Percentiles rank a stretch among this genome's conserved stretches.
These are phyloP conservation scores for Euborellia annulipes DNA, from an alignment of 1,140 invertebrate species.

Conservation along the genomic window DNA sequence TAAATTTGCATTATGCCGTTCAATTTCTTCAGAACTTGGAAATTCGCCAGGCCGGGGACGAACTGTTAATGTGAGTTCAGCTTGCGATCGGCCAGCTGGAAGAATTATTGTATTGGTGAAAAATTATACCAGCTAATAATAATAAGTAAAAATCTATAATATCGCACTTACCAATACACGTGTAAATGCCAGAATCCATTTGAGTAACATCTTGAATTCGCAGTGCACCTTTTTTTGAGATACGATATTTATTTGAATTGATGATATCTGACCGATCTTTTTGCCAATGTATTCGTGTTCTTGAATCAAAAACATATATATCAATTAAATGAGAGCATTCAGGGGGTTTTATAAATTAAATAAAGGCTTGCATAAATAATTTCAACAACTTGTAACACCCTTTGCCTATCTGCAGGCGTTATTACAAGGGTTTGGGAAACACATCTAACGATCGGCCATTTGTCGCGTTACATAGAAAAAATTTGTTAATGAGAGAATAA, in stretches of 20 bases:
- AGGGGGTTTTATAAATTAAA: constrained; percentile 3
- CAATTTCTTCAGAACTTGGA: constrained; percentile 58
- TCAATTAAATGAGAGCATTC: too few species aligned
- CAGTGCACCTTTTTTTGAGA: constrained; percentile 73
- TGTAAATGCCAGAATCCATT: constrained; percentile 64
- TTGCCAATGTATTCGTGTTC: constrained; percentile 54
- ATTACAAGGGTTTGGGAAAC: too few species aligned
- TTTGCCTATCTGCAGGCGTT: too few species aligned
- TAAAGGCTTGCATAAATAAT: too few species aligned
- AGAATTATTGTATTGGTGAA: background rate
- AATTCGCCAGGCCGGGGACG: constrained; percentile 59
- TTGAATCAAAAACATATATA: too few species aligned
- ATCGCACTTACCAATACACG: constrained; percentile 46
- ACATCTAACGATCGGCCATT: too few species aligned
- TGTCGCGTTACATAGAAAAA: too few species aligned
- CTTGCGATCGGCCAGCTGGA: constrained; percentile 50
- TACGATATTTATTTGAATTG: constrained; percentile 60
- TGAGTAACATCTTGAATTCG: constrained; percentile 59
- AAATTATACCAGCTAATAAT: background rate
- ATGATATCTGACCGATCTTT: constrained; percentile 58
- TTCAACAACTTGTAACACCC: too few species aligned
- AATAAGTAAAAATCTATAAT: background rate
- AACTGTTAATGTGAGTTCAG: constrained; percentile 52
- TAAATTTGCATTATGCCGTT: constrained; percentile 18
- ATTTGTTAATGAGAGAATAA: too few species aligned